Evolutionary conservation across 2,113 vertebrate species (phyloP), one percentile per base, ranked within the genome.

Genomic region (Mandrillus leucophaeus): DNA sequence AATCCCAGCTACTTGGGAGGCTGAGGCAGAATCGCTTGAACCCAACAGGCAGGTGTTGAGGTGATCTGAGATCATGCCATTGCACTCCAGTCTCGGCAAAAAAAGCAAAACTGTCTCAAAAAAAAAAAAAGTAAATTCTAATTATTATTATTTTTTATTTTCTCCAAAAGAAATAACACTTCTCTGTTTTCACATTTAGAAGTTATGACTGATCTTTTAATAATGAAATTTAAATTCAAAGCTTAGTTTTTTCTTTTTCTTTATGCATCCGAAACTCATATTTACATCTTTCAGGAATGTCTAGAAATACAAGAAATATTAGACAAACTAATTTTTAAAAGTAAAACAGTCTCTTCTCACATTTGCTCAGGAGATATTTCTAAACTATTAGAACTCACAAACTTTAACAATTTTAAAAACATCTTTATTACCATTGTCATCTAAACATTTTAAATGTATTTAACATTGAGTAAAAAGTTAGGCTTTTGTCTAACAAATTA

Each of bases 141-240:
- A 93, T 55, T 55, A 55, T 55, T 55, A 20, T 96, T 93, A 59
- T 87, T 96, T 95, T 96, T 94, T 10, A 84, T 81, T 97, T 93
- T 50, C n/a, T 90, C 75, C 66, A 70, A 80, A 93, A 70, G 13
- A 84, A 95, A 88, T 66, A 10, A 64, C 17, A 27, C 38, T 90
- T 97, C 95, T 95, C 27, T 91, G 3, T 91, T 91, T 96, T 93
- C 43, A 64, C 32, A 90, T 20, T 83, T 83, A 32, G 45, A 90
- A 81, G 10, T 88, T 40, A 92, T n/a, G 20, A 40, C 35, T 94
- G 72, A 85, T 96, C n/a, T 88, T 94, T 93, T 73, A 91, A 76
- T 88, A 89, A 88, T 95, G 16, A 86, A 90, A 87, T 73, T 59
- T 68, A 94, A 95, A 84, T 64, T 92, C 27, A 84, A 93, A 92